phyloP scores from a whole-genome alignment of 2,888 invertebrate genomes.

The Phoenoteleia sp. region DNA sequence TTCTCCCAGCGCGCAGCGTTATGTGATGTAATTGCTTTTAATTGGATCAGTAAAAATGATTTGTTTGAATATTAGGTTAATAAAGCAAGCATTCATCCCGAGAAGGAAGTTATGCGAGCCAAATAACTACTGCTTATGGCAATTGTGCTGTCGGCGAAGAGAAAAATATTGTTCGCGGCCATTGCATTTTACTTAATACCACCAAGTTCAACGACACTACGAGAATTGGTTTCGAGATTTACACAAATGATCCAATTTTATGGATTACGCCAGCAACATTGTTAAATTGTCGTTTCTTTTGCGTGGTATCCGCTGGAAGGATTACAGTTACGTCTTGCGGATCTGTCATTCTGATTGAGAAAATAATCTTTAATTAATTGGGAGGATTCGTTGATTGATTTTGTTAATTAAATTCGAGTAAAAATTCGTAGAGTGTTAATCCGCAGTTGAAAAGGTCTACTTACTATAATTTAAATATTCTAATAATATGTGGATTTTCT shows the following conservation, averaged over 20 bases:
- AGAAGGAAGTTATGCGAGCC: conserved; percentile 71
- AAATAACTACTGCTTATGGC: conserved; percentile 70
- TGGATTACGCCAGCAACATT: conserved; percentile 48
- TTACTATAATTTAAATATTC: too few relatives aligned
- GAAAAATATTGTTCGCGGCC: conserved; percentile 73
- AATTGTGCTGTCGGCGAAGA: conserved; percentile 70
- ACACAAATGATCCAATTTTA: conserved; percentile 57
- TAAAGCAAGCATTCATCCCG: conserved; percentile 70
- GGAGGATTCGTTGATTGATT: too few relatives aligned
- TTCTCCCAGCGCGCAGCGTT: conserved; percentile 48
- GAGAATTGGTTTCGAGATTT: conserved; percentile 46
- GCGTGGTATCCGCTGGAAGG: not conserved
- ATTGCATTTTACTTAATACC: conserved; percentile 68
- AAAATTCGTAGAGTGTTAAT: too few relatives aligned
- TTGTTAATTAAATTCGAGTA: too few relatives aligned
- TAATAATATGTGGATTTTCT: too few relatives aligned
- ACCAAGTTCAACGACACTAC: conserved; percentile 66
- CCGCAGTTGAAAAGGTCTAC: too few relatives aligned
- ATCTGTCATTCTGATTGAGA: not conserved
- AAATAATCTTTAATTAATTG: not conserved
- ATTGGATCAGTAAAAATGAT: conserved; percentile 72
- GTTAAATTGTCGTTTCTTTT: conserved; percentile 40
- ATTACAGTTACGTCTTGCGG: conserved; percentile 4
- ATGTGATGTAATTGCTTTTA: conserved; percentile 69
- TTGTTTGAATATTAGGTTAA: conserved; percentile 71